These are phyloP conservation scores for Mythimna loreyi DNA, from an alignment of 2,888 invertebrate species.

Conservation along the genomic window DNA sequence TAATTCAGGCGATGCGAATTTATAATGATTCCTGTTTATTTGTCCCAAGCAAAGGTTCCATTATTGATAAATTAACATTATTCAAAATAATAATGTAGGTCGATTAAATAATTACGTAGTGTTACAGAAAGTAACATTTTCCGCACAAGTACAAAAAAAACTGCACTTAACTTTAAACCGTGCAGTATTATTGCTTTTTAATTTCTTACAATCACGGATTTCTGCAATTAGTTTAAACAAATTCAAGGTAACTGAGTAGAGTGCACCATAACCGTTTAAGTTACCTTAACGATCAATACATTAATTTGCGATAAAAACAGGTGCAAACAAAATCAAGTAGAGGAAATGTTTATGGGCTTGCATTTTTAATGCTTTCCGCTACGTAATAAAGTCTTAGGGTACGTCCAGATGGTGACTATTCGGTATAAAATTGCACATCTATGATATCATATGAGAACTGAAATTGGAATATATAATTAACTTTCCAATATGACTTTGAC, in stretches of 20 bases:
- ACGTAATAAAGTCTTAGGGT: neutral
- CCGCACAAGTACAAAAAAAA: no score
- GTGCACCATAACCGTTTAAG: neutral
- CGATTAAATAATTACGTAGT: no score
- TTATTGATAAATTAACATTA: neutral
- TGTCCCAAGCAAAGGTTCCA: neutral
- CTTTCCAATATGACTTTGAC: no score
- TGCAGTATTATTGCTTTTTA: conserved; percentile 11
- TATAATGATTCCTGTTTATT: neutral
- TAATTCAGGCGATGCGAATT: neutral
- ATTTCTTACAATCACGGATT: conserved; percentile 15
- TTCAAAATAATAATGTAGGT: no score
- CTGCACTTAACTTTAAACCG: neutral
- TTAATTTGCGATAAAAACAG: neutral
- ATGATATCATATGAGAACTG: no score
- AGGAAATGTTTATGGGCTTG: conserved; percentile 1
- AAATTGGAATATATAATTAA: no score
- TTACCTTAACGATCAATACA: neutral
- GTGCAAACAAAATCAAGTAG: conserved; percentile 32
- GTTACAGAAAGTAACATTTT: neutral
- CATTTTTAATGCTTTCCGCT: conserved; percentile 31
- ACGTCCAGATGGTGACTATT: neutral
- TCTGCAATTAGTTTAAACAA: neutral
- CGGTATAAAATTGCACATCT: neutral
- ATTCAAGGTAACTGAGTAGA: neutral